These are phyloP conservation scores for Scolopax bukidnonensis DNA, from an alignment of 2,797 vertebrate genomes.

Conservation along the genomic window DNA sequence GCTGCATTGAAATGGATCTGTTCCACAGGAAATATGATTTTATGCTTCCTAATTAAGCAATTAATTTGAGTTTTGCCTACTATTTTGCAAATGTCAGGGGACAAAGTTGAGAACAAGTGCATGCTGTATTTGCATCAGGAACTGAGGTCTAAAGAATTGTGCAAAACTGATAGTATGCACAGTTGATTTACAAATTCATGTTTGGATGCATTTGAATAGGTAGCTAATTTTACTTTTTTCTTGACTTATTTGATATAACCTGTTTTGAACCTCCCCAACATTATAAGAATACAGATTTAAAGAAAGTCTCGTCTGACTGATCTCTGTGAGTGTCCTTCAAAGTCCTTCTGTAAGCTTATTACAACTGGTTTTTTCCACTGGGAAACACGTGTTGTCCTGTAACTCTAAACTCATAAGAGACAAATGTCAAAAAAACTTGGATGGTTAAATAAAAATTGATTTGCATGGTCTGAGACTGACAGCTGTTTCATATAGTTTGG, in stretches of 20 bases:
- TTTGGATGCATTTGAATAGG: neutral
- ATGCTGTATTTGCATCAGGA: neutral
- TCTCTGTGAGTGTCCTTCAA: constrained; percentile 46
- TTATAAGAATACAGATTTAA: constrained; percentile 10
- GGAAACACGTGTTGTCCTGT: constrained; percentile 53
- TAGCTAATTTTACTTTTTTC: neutral
- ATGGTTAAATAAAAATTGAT: constrained; percentile 60
- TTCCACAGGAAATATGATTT: constrained; percentile 34
- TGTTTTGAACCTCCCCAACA: neutral
- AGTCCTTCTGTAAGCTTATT: constrained; percentile 57
- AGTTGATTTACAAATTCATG: neutral
- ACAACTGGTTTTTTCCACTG: constrained; percentile 40
- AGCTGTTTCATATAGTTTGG: constrained; percentile 35
- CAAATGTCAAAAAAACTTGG: constrained; percentile 53
- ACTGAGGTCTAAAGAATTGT: neutral
- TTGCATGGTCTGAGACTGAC: neutral
- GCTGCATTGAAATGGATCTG: neutral
- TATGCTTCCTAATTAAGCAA: constrained; percentile 38
- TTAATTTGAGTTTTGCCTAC: constrained; percentile 23
- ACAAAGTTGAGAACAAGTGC: constrained; percentile 1
- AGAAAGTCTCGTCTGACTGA: constrained; percentile 11
- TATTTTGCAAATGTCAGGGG: constrained; percentile 7
- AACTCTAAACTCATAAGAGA: constrained; percentile 46
- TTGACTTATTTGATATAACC: neutral
- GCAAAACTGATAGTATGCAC: neutral